These are phyloP conservation scores for Mobula hypostoma DNA, from an alignment of 2,113 vertebrate species.

Conservation along the genomic window DNA sequence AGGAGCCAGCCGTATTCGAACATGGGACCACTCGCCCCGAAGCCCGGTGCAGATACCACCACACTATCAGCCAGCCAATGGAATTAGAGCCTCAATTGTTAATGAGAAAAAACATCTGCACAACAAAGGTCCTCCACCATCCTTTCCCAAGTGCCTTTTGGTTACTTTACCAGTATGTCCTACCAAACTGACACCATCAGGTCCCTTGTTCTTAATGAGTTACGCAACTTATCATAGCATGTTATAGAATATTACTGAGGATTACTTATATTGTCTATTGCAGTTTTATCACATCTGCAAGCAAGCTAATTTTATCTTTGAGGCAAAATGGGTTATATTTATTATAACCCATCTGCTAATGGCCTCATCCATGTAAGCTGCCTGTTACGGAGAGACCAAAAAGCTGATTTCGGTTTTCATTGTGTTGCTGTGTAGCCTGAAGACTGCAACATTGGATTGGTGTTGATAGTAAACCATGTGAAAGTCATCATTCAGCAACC, in stretches of 20 bases:
- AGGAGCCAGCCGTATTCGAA: too few species aligned
- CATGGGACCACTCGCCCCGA: too few species aligned
- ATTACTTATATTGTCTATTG: background rate
- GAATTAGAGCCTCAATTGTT: too few species aligned
- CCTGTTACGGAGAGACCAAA: background rate
- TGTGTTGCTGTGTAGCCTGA: background rate
- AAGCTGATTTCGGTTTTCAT: background rate
- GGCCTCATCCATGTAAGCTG: background rate
- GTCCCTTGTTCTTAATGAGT: background rate
- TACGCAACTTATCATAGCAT: background rate
- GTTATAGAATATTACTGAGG: background rate
- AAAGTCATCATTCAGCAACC: background rate
- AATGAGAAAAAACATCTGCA: too few species aligned
- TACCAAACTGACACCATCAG: too few species aligned
- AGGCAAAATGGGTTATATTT: background rate
- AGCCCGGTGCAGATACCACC: too few species aligned
- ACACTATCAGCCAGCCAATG: too few species aligned
- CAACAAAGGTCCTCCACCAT: too few species aligned
- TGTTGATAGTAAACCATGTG: background rate
- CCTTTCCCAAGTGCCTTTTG: too few species aligned
- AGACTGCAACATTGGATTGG: background rate
- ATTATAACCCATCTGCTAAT: background rate
- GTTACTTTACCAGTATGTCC: too few species aligned
- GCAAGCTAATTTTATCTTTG: background rate
- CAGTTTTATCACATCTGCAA: background rate